Conservation (phyloP, 2,113 vertebrate species). For the Panthera leo region DNA sequence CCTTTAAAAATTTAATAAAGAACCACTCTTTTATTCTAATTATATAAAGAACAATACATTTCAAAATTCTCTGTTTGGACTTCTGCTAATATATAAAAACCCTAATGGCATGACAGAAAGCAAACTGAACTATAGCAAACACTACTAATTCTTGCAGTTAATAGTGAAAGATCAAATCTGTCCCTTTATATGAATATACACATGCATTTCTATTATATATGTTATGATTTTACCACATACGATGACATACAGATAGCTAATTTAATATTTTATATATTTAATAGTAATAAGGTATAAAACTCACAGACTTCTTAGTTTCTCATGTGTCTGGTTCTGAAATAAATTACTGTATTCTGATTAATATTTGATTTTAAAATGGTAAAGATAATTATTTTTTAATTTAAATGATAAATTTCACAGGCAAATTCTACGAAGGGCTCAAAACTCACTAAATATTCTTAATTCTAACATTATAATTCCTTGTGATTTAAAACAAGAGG, state of each 20-base stretch:
- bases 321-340: neutral
- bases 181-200: slow-evolving; percentile 55
- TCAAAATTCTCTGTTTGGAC: neutral
- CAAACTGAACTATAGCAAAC: neutral
- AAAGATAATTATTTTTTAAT: slow-evolving; percentile 21
- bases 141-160: neutral
- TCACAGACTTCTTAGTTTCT: neutral
- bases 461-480: neutral
- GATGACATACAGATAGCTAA: slow-evolving; percentile 60
- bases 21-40: neutral
- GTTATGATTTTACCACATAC: slow-evolving; percentile 64
- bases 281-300: slow-evolving; percentile 47
- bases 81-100: neutral
- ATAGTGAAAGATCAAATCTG: neutral
- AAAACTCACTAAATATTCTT: neutral
- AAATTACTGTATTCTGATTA: neutral
- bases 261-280: neutral
- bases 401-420: neutral
- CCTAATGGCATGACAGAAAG: neutral
- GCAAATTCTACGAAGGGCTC: neutral
- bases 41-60: neutral
- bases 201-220: slow-evolving; percentile 62
- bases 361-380: neutral
- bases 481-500: neutral
- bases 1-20: slow-evolving; percentile 24